Percentiles rank a stretch among this genome's conserved stretches.
phyloP scores from a whole-genome alignment of 2,888 invertebrate species.

The Maniola hyperantus region DNA sequence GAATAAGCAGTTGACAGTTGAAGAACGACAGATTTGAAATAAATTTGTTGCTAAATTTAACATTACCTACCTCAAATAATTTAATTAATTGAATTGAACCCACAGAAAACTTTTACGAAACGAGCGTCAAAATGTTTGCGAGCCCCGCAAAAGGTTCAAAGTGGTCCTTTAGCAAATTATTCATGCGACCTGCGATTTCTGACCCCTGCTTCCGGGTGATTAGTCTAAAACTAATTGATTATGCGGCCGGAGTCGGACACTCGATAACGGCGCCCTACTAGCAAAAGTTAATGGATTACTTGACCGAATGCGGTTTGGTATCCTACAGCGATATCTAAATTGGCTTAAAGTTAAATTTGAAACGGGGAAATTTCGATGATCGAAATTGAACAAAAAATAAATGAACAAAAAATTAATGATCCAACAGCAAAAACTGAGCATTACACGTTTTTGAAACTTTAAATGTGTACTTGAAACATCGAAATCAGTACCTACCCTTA shows the following conservation, averaged over 20 bases:
- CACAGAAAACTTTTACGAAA: background rate
- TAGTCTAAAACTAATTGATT: conserved; percentile 68
- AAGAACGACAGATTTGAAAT: background rate
- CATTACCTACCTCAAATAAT: background rate
- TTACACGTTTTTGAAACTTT: no score
- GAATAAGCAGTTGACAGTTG: no score
- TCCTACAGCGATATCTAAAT: conserved; percentile 9
- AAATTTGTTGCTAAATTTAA: background rate
- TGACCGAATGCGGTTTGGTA: conserved; percentile 18
- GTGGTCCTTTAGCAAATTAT: conserved; percentile 54
- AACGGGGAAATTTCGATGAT: conserved; percentile 1
- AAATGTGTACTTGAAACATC: no score
- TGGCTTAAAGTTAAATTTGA: conserved; percentile 15
- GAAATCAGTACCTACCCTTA: no score
- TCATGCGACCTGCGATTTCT: conserved; percentile 55
- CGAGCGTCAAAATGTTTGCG: conserved; percentile 38
- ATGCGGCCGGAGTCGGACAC: conserved; percentile 32
- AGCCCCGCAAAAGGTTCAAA: conserved; percentile 19
- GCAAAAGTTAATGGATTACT: conserved; percentile 22
- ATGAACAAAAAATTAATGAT: background rate
- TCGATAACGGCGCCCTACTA: conserved; percentile 15
- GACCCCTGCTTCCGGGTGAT: conserved; percentile 59
- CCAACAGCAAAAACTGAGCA: background rate
- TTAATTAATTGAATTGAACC: background rate
- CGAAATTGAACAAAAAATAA: background rate